Evolutionary conservation across 2,888 invertebrate genomes (phyloP).

Genomic region (Eupithecia tripunctaria): DNA sequence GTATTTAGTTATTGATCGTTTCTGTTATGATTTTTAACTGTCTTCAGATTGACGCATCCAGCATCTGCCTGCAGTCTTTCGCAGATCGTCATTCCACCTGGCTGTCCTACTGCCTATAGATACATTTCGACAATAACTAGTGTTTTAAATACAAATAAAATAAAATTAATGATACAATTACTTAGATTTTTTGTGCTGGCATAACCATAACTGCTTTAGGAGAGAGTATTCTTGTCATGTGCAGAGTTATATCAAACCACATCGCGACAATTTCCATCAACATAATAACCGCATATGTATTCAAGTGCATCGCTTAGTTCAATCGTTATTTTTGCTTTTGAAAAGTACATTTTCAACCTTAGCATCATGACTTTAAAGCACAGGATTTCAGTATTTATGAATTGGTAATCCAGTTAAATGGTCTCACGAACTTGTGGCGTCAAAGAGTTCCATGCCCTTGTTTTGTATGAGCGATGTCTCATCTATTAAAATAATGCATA

Average conservation of each 20-base stretch:
- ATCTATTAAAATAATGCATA: neutral
- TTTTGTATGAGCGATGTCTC: conserved; percentile 26
- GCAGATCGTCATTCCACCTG: too few species aligned
- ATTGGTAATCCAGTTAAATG: conserved; percentile 56
- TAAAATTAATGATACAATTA: neutral
- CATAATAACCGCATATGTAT: conserved; percentile 80
- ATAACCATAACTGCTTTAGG: neutral
- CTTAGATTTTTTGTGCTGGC: neutral
- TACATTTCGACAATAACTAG: too few species aligned
- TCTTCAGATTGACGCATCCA: too few species aligned
- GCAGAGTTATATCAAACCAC: conserved; percentile 61
- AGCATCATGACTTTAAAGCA: conserved; percentile 48
- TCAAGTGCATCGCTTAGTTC: conserved; percentile 66
- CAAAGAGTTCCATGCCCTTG: conserved; percentile 58
- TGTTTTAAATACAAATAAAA: too few species aligned
- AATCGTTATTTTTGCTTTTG: conserved; percentile 43
- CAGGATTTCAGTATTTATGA: conserved; percentile 28
- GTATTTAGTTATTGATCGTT: conserved; percentile 15
- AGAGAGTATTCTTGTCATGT: conserved; percentile 55
- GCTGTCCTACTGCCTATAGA: too few species aligned
- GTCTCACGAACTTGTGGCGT: conserved; percentile 68
- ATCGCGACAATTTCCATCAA: conserved; percentile 73
- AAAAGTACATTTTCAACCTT: conserved; percentile 44
- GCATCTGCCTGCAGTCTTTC: too few species aligned
- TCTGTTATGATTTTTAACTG: too few species aligned